Conservation (phyloP, 2,797 vertebrate species). For the Otolemur crassicaudatus region DNA sequence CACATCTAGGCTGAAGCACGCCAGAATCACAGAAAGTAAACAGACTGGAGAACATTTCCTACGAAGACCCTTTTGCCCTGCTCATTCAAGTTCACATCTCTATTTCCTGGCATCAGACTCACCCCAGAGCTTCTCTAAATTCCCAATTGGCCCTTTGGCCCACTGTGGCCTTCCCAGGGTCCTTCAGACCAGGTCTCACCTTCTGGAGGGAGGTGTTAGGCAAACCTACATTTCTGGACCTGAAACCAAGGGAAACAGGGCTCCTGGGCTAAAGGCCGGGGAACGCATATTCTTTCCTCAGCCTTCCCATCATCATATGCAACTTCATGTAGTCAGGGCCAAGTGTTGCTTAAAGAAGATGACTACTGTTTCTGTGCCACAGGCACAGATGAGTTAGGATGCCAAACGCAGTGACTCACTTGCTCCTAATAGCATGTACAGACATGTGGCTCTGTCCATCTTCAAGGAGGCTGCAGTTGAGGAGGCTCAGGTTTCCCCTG, state of each 20-base stretch:
- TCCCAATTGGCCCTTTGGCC: neutral
- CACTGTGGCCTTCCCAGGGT: neutral
- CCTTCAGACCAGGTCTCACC: neutral
- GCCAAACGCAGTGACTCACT: neutral
- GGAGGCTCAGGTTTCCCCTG: neutral
- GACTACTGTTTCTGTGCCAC: neutral
- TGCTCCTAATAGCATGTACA: neutral
- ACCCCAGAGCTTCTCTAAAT: neutral
- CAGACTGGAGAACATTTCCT: neutral
- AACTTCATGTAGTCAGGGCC: neutral
- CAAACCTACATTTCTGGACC: neutral
- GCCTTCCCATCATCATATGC: neutral
- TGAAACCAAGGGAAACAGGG: neutral
- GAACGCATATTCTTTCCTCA: neutral
- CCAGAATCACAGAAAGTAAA: neutral
- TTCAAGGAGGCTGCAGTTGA: neutral
- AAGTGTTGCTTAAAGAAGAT: neutral
- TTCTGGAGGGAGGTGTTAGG: neutral
- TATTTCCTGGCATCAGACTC: neutral
- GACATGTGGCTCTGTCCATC: neutral
- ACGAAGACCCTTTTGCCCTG: neutral
- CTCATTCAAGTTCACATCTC: neutral
- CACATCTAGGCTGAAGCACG: neutral
- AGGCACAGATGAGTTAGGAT: neutral
- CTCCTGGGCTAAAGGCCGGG: rapidly evolving